Evolutionary conservation across 2,797 vertebrate species (phyloP), one percentile per base, ranked within the genome.

Genomic region (Macroramphosus scolopax): DNA sequence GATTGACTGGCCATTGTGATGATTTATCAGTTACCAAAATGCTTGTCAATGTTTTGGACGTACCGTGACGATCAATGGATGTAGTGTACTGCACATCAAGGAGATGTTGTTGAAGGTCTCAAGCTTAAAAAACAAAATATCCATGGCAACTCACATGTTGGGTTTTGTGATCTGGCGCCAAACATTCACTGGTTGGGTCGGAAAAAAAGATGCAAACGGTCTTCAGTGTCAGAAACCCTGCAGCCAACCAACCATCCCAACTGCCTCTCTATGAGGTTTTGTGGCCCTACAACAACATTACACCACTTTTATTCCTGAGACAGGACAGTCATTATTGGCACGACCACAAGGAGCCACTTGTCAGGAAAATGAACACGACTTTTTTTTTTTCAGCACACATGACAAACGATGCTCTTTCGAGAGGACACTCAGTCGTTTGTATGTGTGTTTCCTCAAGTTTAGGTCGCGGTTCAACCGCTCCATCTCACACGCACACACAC

Each of bases 401-500:
- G 20, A 17, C 17, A 41, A 17, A 22, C 6, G 20, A 3, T 6
- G 3, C 25, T 26, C 8, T 26, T 26, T 7, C 25, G 3, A 26
- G 6, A 22, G 20, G 20, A 22, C 20, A 22, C 3, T 22, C 20
- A 3, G 20, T 22, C 20, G 6, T 22, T 22, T 22, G 3, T 22
- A 3, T 30, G 38, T 61, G 3, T 30, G 38, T 61, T 51, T 55
- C 51, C 20, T 64, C 24, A 20, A 58, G 30, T 67, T 64, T 40
- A 39, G 34, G 29, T 29, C 11, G 11, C 22, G 17, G 35, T 52
- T 62, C 49, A 49, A 52, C 41, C 35, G 36, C 32, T 54, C 40
- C 37, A 36, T 46, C 51, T 17, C 9, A 12, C 14, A 51, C n/a
- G n/a, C n/a, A n/a, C n/a, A n/a, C n/a, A n/a, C n/a, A n/a, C n/a